Evolutionary conservation across 1,140 invertebrate genomes (phyloP).

Genomic region (Pseudoatta argentina): DNA sequence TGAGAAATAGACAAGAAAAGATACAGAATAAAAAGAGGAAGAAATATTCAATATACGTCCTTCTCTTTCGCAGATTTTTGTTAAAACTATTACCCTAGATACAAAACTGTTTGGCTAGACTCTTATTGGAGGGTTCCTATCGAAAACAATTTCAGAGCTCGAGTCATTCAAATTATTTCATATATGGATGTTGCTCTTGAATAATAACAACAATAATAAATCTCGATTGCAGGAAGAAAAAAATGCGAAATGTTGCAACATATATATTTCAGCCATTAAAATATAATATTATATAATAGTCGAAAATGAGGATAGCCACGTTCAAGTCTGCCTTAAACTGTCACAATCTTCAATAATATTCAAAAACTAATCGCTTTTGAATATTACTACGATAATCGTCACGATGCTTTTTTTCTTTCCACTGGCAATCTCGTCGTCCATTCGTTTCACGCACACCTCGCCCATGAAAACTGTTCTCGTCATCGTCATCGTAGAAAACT

Average conservation of each 20-base stretch:
- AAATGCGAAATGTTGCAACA: background rate
- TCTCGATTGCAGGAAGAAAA: background rate
- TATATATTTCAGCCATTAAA: background rate
- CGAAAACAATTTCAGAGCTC: background rate
- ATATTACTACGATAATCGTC: slow-evolving; percentile 21
- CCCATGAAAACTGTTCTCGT: slow-evolving; percentile 27
- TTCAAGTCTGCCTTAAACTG: background rate
- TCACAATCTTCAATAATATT: background rate
- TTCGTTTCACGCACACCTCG: slow-evolving; percentile 34
- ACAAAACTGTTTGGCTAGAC: too few species aligned
- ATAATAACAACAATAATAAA: background rate
- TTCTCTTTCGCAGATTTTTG: too few species aligned
- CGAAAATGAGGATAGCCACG: background rate
- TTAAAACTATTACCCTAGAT: too few species aligned
- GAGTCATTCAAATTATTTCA: background rate
- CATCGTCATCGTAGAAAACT: slow-evolving; percentile 19
- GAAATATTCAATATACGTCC: too few species aligned
- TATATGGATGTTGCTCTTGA: background rate
- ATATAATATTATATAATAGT: background rate
- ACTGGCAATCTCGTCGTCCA: background rate
- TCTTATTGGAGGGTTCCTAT: too few species aligned
- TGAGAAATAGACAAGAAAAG: too few species aligned
- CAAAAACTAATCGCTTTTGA: slow-evolving; percentile 16
- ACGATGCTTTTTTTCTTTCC: slow-evolving; percentile 14
- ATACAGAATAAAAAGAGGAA: too few species aligned